Evolutionary conservation across 2,113 vertebrate genomes (phyloP), one percentile per base, ranked within the genome.

Genomic region (Dasypus novemcinctus): DNA sequence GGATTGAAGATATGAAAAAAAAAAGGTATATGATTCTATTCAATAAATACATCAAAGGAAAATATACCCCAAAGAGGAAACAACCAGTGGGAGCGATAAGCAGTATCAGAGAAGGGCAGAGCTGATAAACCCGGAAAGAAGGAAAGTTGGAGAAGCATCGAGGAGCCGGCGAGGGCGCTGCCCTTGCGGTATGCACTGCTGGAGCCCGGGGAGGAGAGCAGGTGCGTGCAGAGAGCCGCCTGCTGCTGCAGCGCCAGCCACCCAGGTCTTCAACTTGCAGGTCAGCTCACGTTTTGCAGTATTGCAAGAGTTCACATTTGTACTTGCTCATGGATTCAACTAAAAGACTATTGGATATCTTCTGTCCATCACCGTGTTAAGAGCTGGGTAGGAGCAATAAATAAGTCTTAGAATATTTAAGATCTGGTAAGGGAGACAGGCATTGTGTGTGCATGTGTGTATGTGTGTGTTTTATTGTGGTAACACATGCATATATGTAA

Each of bases 1-100:
- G 59, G 31, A 74, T 20, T 81, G n/a, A 89, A 94, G 93, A 87
- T 68, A 59, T 69, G 38, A 82, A n/a, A n/a, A n/a, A n/a, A n/a
- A n/a, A n/a, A n/a, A n/a, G n/a, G n/a, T n/a, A n/a, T n/a, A n/a
- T n/a, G n/a, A 81, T 83, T 82, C 68, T 72, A 72, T 23, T 27
- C 12, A 74, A 17, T 9, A 59, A 72, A 20, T n/a, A 43, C 33
- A 7, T 63, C 46, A n/a, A 91, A 71, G 49, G 69, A 80, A 80
- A 78, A 64, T 78, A 23, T 54, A 66, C 74, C 52, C n/a, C 74
- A 21, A 54, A 89, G 72, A 21, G 36, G 66, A 89, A n/a, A 8
- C 49, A 71, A 52, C 46, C 20, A 52, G 52, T 49, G 25, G 61
- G 8, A 68, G 63, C 61, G 38, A 69, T 49, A 72, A 82, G 41